Base-by-base conservation (phyloP, 2,888 invertebrate species). In the Ptychoptera contaminata region DNA sequence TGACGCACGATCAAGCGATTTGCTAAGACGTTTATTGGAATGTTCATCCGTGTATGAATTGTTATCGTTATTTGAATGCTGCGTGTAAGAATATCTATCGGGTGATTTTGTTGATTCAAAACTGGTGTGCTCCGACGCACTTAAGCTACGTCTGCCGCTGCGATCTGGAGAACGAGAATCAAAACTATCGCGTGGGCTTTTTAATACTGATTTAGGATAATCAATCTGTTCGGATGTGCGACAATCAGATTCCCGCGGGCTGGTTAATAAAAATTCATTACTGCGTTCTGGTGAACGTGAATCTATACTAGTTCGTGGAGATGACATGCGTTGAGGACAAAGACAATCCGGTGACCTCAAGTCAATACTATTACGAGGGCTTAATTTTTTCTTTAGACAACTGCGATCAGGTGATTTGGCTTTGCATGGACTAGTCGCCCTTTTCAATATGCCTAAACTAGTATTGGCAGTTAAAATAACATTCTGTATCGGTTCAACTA, bases 321-420 rank as follows among this genome's bases (percentile, higher is more conserved):
- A 64, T 10, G 61, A 52, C 2, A 29, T 40, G 2, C 23, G 29
- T 30, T 38, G 32, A 9, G 42, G 42, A 42, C 34, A 35, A 12
- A 42, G 36, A 9, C 44, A 23, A 42, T 62, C 60, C 0, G 65
- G 63, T 36, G 65, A 65, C 2, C 64, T 45, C 0, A 61, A 59
- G 43, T 64, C 63, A 29, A 59, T 52, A 42, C 57, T 60, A 60
- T 5, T 63, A 57, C 14, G 47, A 31, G 11, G 62, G 56, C 8
- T 59, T 53, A 48, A 42, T 5, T 60, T 54, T 47, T 63, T 63
- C 48, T 63, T 64, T 2, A 63, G 51, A 47, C 63, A 63, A 45
- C 62, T 63, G 31, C 63, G 58, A 46, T 65, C 65, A 2, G 65
- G 65, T 40, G 64, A 64, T 48, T 60, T 61, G 0, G 60, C 58